Evolutionary conservation across 2,113 vertebrate genomes (phyloP).

Genomic region (Cinclus mexicanus): DNA sequence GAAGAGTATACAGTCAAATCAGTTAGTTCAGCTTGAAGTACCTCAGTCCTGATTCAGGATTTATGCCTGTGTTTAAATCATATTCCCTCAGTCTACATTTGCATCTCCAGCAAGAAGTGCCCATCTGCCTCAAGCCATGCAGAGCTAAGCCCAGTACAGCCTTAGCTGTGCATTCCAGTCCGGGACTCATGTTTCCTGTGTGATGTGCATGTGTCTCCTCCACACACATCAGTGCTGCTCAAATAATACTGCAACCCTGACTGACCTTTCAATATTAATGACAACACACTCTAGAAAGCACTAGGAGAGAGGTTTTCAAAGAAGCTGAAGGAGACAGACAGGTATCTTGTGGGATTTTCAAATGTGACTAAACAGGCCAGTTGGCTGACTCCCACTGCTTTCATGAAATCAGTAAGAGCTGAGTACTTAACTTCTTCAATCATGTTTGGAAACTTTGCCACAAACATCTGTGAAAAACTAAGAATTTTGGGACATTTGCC

Average conservation of each 20-base stretch:
- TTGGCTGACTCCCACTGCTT: slow-evolving; percentile 4
- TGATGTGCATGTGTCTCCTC: slow-evolving; percentile 40
- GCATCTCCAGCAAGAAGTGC: not conserved
- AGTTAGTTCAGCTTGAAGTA: slow-evolving; percentile 12
- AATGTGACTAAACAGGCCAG: not conserved
- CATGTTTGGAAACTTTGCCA: not conserved
- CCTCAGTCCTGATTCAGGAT: not conserved
- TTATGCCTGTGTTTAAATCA: not conserved
- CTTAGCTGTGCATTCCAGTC: slow-evolving; percentile 14
- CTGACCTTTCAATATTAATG: slow-evolving; percentile 53
- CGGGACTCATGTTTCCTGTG: slow-evolving; percentile 25
- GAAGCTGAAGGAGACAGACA: not conserved
- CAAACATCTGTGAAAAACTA: not conserved
- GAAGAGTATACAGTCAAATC: not conserved
- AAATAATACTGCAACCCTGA: slow-evolving; percentile 32
- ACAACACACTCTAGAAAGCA: slow-evolving; percentile 38
- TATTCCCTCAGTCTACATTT: not conserved
- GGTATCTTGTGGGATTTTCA: not conserved
- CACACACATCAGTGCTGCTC: slow-evolving; percentile 2
- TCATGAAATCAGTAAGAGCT: not conserved
- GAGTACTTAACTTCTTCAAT: not conserved
- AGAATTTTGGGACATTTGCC: not conserved
- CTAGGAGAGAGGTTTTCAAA: not conserved
- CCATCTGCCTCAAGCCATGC: not conserved
- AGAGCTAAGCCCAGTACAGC: not conserved